These are phyloP conservation scores for Tautogolabrus adspersus DNA, from an alignment of 2,113 vertebrate genomes.

Conservation along the genomic window DNA sequence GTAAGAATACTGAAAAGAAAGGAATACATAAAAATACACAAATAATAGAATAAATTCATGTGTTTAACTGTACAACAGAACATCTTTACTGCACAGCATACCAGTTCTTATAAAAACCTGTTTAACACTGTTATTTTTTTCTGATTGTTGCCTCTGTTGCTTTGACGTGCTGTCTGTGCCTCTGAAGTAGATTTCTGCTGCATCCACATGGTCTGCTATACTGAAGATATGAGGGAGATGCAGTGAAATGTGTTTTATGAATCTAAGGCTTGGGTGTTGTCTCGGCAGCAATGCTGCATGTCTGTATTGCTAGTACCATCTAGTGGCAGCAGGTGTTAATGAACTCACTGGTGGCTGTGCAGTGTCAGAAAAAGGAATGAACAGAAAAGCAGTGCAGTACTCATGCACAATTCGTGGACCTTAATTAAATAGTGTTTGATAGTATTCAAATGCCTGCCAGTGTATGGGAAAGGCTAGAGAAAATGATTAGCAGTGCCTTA, in stretches of 20 bases:
- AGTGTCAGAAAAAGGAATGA: background rate
- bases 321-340: slow-evolving; percentile 67
- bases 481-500: background rate
- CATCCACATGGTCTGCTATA: slow-evolving; percentile 61
- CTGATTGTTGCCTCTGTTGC: slow-evolving; percentile 30
- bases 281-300: slow-evolving; percentile 46
- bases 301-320: slow-evolving; percentile 68
- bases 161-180: slow-evolving; percentile 35
- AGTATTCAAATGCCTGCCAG: too few relatives aligned
- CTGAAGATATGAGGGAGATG: slow-evolving; percentile 66
- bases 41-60: background rate
- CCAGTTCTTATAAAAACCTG: slow-evolving; percentile 30
- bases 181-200: slow-evolving; percentile 52
- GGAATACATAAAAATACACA: background rate
- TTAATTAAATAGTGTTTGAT: background rate
- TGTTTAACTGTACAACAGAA: slow-evolving; percentile 1
- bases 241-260: slow-evolving; percentile 70
- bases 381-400: background rate
- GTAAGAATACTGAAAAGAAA: background rate
- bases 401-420: background rate
- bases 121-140: slow-evolving; percentile 27
- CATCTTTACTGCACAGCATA: background rate
- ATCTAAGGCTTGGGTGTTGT: slow-evolving; percentile 74
- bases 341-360: background rate
- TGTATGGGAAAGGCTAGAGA: background rate